These are phyloP conservation scores for Cheilosia scutellata DNA, from an alignment of 2,888 invertebrate genomes.

Conservation along the genomic window DNA sequence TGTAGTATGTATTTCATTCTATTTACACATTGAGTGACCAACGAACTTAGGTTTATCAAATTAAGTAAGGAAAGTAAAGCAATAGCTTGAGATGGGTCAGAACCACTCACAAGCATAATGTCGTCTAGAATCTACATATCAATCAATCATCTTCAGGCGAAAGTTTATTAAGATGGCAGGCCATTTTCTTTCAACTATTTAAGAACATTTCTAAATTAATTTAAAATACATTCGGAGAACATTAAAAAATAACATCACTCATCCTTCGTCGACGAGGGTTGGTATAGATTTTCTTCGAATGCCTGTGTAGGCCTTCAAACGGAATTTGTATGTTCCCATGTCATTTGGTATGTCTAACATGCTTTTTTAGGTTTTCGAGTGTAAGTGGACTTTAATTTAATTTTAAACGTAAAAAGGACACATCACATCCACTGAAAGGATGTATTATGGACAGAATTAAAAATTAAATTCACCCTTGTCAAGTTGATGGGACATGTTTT, in stretches of 20 bases:
- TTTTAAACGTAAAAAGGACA: constrained; percentile 45
- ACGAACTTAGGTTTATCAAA: background rate
- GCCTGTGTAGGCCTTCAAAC: constrained; percentile 22
- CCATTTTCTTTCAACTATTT: background rate
- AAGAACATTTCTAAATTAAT: background rate
- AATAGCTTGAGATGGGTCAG: background rate
- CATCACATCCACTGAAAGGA: constrained; percentile 29
- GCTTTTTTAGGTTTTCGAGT: background rate
- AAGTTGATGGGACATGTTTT: constrained; percentile 34
- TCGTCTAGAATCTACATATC: constrained; percentile 2
- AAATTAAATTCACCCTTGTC: constrained; percentile 45
- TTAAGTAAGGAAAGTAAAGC: background rate
- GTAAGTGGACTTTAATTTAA: constrained; percentile 40
- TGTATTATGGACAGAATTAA: constrained; percentile 33
- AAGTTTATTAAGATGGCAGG: background rate
- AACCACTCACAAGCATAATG: background rate
- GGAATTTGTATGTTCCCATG: constrained; percentile 40
- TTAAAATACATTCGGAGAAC: background rate
- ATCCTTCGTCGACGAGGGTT: background rate
- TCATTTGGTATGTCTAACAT: constrained; percentile 55
- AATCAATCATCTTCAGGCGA: constrained; percentile 12
- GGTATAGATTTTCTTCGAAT: background rate
- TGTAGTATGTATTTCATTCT: background rate
- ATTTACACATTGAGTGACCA: background rate
- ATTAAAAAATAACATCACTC: constrained; percentile 1